These are phyloP conservation scores for Galagoides demidoff DNA, from an alignment of 2,797 vertebrate species.

Conservation along the genomic window DNA sequence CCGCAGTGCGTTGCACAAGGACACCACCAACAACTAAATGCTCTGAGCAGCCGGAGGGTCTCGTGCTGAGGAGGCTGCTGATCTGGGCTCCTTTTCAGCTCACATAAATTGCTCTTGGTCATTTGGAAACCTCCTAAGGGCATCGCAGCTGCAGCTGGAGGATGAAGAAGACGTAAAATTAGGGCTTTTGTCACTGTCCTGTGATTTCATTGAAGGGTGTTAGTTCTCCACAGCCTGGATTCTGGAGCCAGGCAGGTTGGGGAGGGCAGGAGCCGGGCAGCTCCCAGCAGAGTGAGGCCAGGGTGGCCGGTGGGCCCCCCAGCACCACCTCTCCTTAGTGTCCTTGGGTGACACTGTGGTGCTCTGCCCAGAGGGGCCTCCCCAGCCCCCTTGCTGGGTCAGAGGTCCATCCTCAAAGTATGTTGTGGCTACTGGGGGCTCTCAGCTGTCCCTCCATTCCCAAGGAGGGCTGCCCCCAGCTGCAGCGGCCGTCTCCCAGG, in stretches of 20 bases:
- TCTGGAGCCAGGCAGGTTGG: not conserved
- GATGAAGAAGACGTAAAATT: not conserved
- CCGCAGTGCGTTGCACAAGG: not conserved
- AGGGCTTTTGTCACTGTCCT: not conserved
- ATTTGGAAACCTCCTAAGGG: not conserved
- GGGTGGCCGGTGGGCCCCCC: rapidly evolving
- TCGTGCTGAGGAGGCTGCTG: rapidly evolving
- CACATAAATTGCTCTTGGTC: not conserved
- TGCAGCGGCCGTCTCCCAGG: rapidly evolving
- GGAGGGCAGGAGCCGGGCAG: rapidly evolving
- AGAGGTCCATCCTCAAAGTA: rapidly evolving
- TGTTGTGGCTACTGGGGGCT: not conserved
- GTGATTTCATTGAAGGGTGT: not conserved
- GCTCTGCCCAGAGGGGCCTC: too few species aligned
- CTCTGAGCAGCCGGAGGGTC: not conserved
- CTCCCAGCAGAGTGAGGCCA: rapidly evolving
- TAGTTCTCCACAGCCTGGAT: not conserved
- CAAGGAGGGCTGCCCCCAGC: not conserved
- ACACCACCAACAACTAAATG: not conserved
- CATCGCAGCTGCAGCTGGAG: not conserved
- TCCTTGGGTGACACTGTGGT: rapidly evolving
- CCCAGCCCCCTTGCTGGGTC: not conserved
- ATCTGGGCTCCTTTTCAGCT: too few species aligned
- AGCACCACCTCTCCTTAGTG: rapidly evolving
- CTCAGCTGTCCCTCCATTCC: rapidly evolving